Evolutionary conservation across 2,888 invertebrate species (phyloP), one percentile per base, ranked within the genome.

Genomic region (Gastracanthus pulcherrimus): DNA sequence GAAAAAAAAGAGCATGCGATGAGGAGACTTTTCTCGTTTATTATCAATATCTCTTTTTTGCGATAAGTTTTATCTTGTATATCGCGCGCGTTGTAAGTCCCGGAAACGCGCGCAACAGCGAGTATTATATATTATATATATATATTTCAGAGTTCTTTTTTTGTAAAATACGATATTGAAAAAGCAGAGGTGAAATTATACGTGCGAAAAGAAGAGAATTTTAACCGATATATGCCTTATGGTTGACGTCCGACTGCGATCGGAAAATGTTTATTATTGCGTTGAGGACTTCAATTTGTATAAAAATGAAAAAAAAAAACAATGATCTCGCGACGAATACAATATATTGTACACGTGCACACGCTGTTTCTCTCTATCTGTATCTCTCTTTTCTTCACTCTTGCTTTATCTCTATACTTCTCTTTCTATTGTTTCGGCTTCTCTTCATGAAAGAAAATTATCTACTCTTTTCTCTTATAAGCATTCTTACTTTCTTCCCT

Each of bases 291-390:
- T 62, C 13, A 36, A 58, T 66, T 51, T 26, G 23, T 51, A 45
- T 36, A 71, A 23, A 58, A 58, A 31, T 64, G 34, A 67, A 41
- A 31, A n/a, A 60, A 45, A 66, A 19, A 79, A 71, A 72, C 16
- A 80, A 84, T 82, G 77, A 78, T 85, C 82, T 84, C 81, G 76
- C 70, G 80, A 76, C 66, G 67, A 83, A 55, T 67, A 76, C n/a
- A 83, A 9, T 62, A 45, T n/a, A 23, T 66, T 69, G 67, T 70
- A 76, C 67, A 66, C 76, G 58, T 7, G 34, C 71, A 51, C 66
- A 60, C 6, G 41, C 51, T 67, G 34, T 66, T 45, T 16, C 41
- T 66, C 58, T 71, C 67, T 74, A 71, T 71, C 58, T 78, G 51
- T 31, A 13, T 19, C 26, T 58, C 51, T 51, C 23, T 9, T 51